These are phyloP conservation scores for Leptarthrus brevirostris DNA, from an alignment of 2,888 invertebrate genomes.

Conservation along the genomic window DNA sequence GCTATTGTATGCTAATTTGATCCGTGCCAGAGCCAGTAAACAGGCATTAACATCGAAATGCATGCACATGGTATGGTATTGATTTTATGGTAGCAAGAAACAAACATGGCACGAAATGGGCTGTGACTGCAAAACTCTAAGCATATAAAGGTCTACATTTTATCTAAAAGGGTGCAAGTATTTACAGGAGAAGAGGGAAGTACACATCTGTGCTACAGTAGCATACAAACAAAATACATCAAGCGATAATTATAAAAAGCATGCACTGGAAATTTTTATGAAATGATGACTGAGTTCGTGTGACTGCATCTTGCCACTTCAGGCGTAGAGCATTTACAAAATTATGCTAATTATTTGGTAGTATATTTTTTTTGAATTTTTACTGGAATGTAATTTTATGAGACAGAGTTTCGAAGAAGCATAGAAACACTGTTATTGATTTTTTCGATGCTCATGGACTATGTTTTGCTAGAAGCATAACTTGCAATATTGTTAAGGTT, in stretches of 20 bases:
- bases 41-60: constrained; percentile 8
- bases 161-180: background rate
- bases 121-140: background rate
- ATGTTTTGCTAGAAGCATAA: too few relatives aligned
- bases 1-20: constrained; percentile 12
- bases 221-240: background rate
- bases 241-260: constrained; percentile 19
- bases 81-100: constrained; percentile 6
- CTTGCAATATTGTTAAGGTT: too few relatives aligned
- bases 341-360: too few relatives aligned
- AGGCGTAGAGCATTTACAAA: too few relatives aligned
- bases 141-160: background rate
- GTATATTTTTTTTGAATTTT: too few relatives aligned
- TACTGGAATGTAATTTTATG: too few relatives aligned
- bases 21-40: constrained; percentile 13
- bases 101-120: background rate
- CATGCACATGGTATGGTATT: constrained; percentile 26
- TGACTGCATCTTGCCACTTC: too few relatives aligned
- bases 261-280: background rate
- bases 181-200: background rate
- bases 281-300: background rate
- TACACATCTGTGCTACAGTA: background rate
- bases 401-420: too few relatives aligned
- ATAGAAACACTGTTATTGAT: too few relatives aligned
- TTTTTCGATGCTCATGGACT: too few relatives aligned